Conservation (phyloP, 2,113 vertebrate genomes). For the Dinomys branickii region DNA sequence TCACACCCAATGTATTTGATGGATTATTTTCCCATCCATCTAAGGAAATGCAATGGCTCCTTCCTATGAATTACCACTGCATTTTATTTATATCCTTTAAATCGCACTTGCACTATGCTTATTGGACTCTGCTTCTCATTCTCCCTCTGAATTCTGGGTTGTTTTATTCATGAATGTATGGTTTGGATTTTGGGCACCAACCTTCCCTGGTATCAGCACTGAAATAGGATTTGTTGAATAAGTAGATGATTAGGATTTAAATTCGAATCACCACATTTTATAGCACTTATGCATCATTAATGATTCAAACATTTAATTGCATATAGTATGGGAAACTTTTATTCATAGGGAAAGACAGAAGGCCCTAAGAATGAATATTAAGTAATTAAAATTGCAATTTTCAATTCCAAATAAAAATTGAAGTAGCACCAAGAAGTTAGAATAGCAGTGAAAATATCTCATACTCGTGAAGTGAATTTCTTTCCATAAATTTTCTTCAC, state of each 20-base stretch:
- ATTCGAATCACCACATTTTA: slow-evolving; percentile 38
- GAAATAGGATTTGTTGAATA: slow-evolving; percentile 48
- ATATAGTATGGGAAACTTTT: neutral
- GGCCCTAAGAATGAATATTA: slow-evolving; percentile 35
- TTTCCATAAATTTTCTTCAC: slow-evolving; percentile 32
- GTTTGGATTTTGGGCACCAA: neutral
- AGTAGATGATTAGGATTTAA: slow-evolving; percentile 48
- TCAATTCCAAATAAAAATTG: slow-evolving; percentile 48
- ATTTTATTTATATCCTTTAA: slow-evolving; percentile 39
- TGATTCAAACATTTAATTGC: slow-evolving; percentile 38
- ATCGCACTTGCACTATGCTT: neutral
- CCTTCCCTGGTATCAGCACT: neutral
- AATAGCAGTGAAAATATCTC: slow-evolving; percentile 1
- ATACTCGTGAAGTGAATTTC: neutral
- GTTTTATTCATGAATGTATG: slow-evolving; percentile 6
- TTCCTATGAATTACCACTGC: neutral
- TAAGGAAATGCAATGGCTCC: neutral
- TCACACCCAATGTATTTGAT: neutral
- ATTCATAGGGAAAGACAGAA: neutral
- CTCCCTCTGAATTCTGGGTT: slow-evolving; percentile 10
- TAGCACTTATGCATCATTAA: slow-evolving; percentile 43
- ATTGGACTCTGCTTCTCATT: neutral
- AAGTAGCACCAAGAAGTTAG: neutral
- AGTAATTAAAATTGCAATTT: slow-evolving; percentile 29
- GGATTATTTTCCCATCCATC: neutral